Evolutionary conservation across 2,888 invertebrate species (phyloP).

Genomic region (Gibbula magus): DNA sequence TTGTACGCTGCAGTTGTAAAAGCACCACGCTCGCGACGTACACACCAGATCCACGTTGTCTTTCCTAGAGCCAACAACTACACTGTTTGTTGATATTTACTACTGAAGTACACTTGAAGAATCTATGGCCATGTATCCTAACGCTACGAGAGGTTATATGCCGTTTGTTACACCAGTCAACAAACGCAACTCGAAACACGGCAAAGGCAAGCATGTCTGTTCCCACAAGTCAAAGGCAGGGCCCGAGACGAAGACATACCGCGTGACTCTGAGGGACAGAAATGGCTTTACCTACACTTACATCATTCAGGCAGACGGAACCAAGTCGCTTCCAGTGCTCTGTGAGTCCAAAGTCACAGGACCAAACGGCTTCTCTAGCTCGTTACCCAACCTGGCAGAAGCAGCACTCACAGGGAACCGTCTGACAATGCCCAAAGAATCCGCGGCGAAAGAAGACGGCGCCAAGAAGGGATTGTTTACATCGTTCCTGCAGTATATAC

Average conservation of each 20-base stretch:
- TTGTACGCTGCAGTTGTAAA: conserved; percentile 28
- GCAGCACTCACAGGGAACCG: conserved; percentile 22
- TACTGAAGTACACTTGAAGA: background rate
- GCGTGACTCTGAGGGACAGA: conserved; percentile 65
- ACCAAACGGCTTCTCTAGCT: conserved; percentile 34
- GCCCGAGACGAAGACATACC: conserved; percentile 61
- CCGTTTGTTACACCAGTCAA: conserved; percentile 66
- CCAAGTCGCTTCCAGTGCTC: conserved; percentile 62
- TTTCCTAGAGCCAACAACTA: background rate
- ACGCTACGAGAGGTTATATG: conserved; percentile 69
- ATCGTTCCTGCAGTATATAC: conserved; percentile 60
- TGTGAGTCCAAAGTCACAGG: conserved; percentile 53
- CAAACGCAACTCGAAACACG: conserved; percentile 52
- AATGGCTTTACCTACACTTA: conserved; percentile 67
- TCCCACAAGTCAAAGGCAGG: conserved; percentile 19
- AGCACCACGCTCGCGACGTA: background rate
- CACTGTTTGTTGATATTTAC: background rate
- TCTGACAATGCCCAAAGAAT: conserved; percentile 20
- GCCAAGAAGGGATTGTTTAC: conserved; percentile 67
- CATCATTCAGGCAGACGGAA: conserved; percentile 66
- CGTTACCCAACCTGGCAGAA: conserved; percentile 37
- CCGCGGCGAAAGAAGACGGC: conserved; percentile 46
- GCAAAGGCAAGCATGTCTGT: conserved; percentile 50
- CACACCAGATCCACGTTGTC: conserved; percentile 8
- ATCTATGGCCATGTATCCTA: conserved; percentile 70